Evolutionary conservation across 2,797 vertebrate genomes (phyloP), one percentile per base, ranked within the genome.

Genomic region (Glossophaga mutica): DNA sequence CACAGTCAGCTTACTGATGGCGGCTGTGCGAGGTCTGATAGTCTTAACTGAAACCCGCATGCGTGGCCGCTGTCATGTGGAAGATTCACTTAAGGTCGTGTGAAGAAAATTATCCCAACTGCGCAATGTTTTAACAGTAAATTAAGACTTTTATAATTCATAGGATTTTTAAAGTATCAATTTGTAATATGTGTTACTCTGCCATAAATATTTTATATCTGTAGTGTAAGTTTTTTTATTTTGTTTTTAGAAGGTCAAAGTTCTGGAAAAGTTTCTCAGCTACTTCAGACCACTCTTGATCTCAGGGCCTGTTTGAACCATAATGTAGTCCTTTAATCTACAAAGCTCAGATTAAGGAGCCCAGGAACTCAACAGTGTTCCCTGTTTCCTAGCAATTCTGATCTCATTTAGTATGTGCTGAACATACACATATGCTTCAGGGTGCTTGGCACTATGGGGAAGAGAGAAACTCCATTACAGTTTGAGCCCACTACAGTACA

Each of bases 151-250:
- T 55, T 90, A 24, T 73, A 42, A 81, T 34, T 91, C 73, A 42
- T 42, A 73, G 29, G 18, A 95, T 92, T 89, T 93, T 78, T 65
- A n/a, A 90, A 95, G 34, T 86, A 52, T 22, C 6, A 73, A 1
- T 90, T 78, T 84, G 14, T 92, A 82, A 52, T 86, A 90, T 70
- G 83, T 65, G 62, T 78, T 65, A 73, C 24, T 83, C 24, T 95
- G 44, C 55, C 77, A 44, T 79, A 90, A 94, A 79, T 67, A 89
- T 52, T 91, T 95, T 82, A 34, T 59, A 74, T 82, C 88, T 71
- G n/a, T 87, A 78, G 6, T 78, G 18, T 71, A 81, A 82, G 11
- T 22, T 87, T 52, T 83, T 79, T 76, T 5, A 82, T 74, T 78
- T 91, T 89, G 34, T 81, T 88, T 76, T n/a, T 37, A 24, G 42